Evolutionary conservation across 2,113 vertebrate genomes (phyloP), one percentile per base, ranked within the genome.

Genomic region (Pachypanchax playfairii): DNA sequence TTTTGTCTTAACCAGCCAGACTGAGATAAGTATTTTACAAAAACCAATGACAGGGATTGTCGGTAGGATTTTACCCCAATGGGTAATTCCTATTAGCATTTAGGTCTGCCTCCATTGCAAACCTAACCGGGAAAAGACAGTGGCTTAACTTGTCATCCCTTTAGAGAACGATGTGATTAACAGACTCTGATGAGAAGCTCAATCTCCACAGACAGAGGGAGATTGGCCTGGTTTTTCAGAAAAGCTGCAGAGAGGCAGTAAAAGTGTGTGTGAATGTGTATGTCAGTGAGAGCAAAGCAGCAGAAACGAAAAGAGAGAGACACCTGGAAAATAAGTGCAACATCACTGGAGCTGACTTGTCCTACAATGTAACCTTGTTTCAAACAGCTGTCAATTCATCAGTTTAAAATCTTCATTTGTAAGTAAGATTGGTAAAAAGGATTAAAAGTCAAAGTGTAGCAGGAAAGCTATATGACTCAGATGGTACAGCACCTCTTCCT

Each of bases 161-260:
- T 88, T 52, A 65, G 88, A 87, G 77, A 87, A 82, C 68, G 49
- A 68, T 87, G 86, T 88, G 88, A 88, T 90, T 86, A 88, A 90
- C 73, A 63, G 73, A 63, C 85, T 80, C 79, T 84, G 87, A 85
- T 89, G 85, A 88, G 86, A 64, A 79, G 79, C 81, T 88, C 82
- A 84, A 72, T 79, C 85, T 77, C 77, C 46, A 64, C 72, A 77
- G 74, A 87, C 71, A 75, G 58, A 59, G 73, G 68, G 66, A 83
- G 79, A 85, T 81, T 87, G 82, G 71, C 82, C 83, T 80, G 79
- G 61, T 75, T 85, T 78, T 54, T 50, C 44, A 73, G 74, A 67
- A 39, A 42, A 64, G 22, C 61, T 65, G 56, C 51, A 38, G 6
- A 35, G 73, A 58, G 55, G 38, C 62, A 1, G 17, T 41, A n/a